Evolutionary conservation across 2,113 vertebrate genomes (phyloP).

Genomic region (Oreochromis niloticus): DNA sequence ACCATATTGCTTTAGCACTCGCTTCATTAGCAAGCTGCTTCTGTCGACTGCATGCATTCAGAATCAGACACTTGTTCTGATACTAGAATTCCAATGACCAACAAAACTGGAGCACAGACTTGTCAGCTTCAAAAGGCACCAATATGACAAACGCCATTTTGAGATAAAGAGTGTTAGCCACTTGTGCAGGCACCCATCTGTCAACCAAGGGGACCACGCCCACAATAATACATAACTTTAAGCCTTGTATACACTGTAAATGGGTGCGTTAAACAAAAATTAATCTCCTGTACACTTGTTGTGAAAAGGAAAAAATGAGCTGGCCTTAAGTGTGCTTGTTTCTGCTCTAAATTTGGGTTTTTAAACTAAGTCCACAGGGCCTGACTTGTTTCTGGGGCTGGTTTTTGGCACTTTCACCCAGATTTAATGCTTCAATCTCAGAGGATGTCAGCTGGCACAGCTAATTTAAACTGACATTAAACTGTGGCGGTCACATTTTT

Average conservation of each 20-base stretch:
- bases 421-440: background rate
- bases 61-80: rapidly evolving
- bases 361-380: rapidly evolving
- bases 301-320: rapidly evolving
- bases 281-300: background rate
- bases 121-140: background rate
- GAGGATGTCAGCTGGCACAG: background rate
- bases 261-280: background rate
- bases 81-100: background rate
- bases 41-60: background rate
- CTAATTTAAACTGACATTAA: background rate
- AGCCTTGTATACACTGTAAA: background rate
- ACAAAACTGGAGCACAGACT: background rate
- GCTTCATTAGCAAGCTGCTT: background rate
- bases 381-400: background rate
- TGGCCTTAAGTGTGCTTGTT: rapidly evolving
- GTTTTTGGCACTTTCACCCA: background rate
- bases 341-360: background rate
- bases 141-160: background rate
- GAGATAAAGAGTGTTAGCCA: background rate
- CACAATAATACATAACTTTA: background rate
- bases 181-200: background rate
- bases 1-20: background rate
- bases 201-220: background rate
- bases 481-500: background rate